Base-by-base conservation (phyloP, 2,888 invertebrate genomes). In the Leptinotarsa tumamoca region DNA sequence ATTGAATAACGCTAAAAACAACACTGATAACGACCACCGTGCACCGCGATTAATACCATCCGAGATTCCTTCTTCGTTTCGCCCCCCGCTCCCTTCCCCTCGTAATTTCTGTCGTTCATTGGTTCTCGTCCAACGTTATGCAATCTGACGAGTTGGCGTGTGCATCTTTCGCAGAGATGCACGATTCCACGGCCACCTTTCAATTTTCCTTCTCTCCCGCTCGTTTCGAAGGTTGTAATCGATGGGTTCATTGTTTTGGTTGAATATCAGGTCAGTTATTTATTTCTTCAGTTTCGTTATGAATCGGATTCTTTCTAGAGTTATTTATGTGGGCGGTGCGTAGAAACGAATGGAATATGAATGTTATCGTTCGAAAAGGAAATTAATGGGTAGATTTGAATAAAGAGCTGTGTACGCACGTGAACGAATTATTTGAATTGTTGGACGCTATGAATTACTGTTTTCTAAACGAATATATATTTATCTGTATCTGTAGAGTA, bases 191-290 rank as follows among this genome's bases (percentile, higher is more conserved):
- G 52, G n/a, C 52, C 52, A 52, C 52, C 58, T 58, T 23, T 23
- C 58, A 58, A 58, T 27, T 23, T 58, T 58, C 58, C 23, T 27
- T 58, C 58, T 58, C 58, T 58, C 23, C 58, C 58, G 58, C 58
- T 58, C 58, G 58, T 23, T 58, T 58, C 58, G 58, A 58, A 58
- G 58, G 58, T 58, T 58, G 58, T 58, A 58, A 58, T 58, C 58
- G 58, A 58, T 58, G 58, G 58, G 58, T 58, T 58, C 58, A 58
- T 58, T 58, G 21, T 58, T 58, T 58, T 14, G 58, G 58, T 23
- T 2, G 58, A 58, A 23, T 23, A 58, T 23, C 58, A 23, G 58
- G 23, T 58, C 58, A 58, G 17, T 58, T 58, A 4, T 58, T 58
- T 43, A 43, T 58, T 23, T 23, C 23, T 13, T 58, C 27, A 13